Evolutionary conservation across 2,113 vertebrate species (phyloP), one percentile per base, ranked within the genome.

Genomic region (Silurus asotus): DNA sequence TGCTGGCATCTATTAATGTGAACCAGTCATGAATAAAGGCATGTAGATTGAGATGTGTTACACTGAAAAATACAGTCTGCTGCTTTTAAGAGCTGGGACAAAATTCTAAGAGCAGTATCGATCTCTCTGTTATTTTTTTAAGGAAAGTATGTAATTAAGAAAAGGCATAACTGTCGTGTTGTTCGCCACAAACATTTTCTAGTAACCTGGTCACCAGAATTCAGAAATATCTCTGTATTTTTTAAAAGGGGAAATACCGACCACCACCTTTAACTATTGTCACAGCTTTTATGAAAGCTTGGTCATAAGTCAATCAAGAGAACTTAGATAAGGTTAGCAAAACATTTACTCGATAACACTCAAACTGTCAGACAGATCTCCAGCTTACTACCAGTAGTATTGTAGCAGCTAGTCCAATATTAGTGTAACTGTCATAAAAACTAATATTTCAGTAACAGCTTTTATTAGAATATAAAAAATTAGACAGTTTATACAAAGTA

Each of bases 261-360:
- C 48, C 67, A 81, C 58, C 48, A 58, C 25, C 48, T 64, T 67
- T 25, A 28, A 13, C 69, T 78, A 49, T 72, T 82, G 81, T 77
- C 45, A 76, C 17, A 81, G 80, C 17, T 49, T 84, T 88, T 88
- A 87, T 51, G 64, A 75, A 49, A 81, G 48, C 67, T 51, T 53
- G 49, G 75, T 83, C 88, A 87, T 74, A 83, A 87, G 86, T 78
- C 37, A 75, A 74, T 88, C 59, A 84, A 49, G 56, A 70, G 51
- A 65, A 79, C 77, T 53, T 59, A 88, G 82, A 90, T 90, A 90
- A 88, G 79, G 87, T 91, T 87, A 88, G 91, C 87, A 91, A 94
- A 95, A 95, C 94, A 93, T 95, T 94, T 93, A 94, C 91, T 90
- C 89, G 92, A 93, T 76, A 86, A 86, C 76, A 59, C 76, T 23